phyloP scores from a whole-genome alignment of 2,888 invertebrate genomes.

The Andrena marginata region DNA sequence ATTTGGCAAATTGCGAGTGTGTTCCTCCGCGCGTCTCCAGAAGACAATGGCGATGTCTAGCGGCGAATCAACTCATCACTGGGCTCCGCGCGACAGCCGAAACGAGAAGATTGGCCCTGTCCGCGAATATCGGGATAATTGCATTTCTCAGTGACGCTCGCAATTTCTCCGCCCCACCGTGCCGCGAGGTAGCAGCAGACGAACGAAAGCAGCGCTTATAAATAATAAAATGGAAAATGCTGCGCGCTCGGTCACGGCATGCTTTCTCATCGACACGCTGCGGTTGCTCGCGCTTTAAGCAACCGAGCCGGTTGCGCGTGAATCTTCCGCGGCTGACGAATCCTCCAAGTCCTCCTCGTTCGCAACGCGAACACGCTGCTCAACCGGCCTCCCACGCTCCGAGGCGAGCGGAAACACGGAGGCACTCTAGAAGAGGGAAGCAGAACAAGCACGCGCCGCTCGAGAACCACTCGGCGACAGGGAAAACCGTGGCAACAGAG shows the following conservation, averaged over 20 bases:
- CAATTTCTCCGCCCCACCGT: conserved; percentile 30
- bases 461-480: background rate
- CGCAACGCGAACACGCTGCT: too few relatives aligned
- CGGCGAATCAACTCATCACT: conserved; percentile 12
- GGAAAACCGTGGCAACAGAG: background rate
- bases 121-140: conserved; percentile 7
- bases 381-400: background rate
- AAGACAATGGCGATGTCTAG: background rate
- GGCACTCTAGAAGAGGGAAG: background rate
- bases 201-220: conserved; percentile 59
- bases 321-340: background rate
- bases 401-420: background rate
- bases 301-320: conserved; percentile 21
- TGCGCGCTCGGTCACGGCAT: conserved; percentile 69
- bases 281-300: conserved; percentile 54
- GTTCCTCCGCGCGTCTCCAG: background rate
- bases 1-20: background rate
- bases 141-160: conserved; percentile 7
- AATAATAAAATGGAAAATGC: conserved; percentile 76
- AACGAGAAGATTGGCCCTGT: conserved; percentile 29
- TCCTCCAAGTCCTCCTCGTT: too few relatives aligned
- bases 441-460: background rate
- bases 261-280: conserved; percentile 77
- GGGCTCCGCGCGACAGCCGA: background rate
- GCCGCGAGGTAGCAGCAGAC: background rate